These are phyloP conservation scores for Thera obeliscata DNA, from an alignment of 2,888 invertebrate species.

Conservation along the genomic window DNA sequence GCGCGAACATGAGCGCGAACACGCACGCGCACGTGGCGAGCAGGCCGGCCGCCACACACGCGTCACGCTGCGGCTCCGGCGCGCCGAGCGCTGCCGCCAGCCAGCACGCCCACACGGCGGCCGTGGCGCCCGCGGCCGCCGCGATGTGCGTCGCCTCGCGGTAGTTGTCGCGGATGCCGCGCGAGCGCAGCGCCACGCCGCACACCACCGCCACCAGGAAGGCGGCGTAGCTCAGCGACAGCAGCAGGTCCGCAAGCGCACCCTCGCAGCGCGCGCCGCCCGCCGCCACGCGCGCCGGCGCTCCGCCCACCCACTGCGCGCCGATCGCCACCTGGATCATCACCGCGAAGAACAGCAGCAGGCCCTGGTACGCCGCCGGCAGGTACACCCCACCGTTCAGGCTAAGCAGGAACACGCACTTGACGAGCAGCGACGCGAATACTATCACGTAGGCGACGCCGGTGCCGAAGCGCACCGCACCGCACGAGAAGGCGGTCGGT, in stretches of 20 bases:
- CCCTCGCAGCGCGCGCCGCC: slow-evolving; percentile 85
- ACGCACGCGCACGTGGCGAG: slow-evolving; percentile 93
- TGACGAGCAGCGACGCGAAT: slow-evolving; percentile 95
- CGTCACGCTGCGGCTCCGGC: slow-evolving; percentile 91
- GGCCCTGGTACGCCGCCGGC: slow-evolving; percentile 95
- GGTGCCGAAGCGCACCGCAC: slow-evolving; percentile 91
- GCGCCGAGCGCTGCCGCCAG: slow-evolving; percentile 92
- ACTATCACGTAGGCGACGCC: slow-evolving; percentile 93
- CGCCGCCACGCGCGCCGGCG: slow-evolving; percentile 85
- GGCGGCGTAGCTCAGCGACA: slow-evolving; percentile 93
- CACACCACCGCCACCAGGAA: slow-evolving; percentile 93
- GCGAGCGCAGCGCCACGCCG: slow-evolving; percentile 92
- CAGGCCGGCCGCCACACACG: slow-evolving; percentile 95
- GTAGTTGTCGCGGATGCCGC: slow-evolving; percentile 96
- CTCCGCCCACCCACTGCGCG: slow-evolving; percentile 92
- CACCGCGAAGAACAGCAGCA: slow-evolving; percentile 95
- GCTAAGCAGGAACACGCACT: slow-evolving; percentile 96
- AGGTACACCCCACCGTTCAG: slow-evolving; percentile 96
- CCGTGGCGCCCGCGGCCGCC: slow-evolving; percentile 92
- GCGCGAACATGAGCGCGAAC: slow-evolving; percentile 97
- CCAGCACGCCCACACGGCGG: slow-evolving; percentile 95
- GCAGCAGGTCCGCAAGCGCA: slow-evolving; percentile 88
- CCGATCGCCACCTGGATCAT: slow-evolving; percentile 95
- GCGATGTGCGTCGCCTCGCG: slow-evolving; percentile 97
- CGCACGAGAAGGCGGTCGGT: slow-evolving; percentile 92